Evolutionary conservation across 2,797 vertebrate genomes (phyloP).

Genomic region (Sardinella longiceps): DNA sequence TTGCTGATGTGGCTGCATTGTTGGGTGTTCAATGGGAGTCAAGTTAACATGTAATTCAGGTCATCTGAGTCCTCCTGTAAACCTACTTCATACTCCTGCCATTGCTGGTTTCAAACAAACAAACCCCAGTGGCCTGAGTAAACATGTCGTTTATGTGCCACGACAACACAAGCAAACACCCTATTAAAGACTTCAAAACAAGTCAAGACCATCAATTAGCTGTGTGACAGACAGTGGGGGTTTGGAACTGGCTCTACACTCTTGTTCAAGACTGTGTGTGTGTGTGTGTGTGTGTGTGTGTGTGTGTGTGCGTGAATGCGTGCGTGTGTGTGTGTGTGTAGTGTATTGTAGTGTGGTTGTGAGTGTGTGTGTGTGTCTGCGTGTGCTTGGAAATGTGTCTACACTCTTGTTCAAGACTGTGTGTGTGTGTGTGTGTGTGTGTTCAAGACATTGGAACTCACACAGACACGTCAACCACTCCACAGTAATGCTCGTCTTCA

Average conservation of each 20-base stretch:
- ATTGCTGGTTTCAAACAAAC: neutral
- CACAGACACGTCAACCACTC: neutral
- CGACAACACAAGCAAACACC: conserved; percentile 14
- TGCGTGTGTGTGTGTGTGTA: too few relatives aligned
- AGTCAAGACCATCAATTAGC: neutral
- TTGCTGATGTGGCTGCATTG: neutral
- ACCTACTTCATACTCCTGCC: neutral
- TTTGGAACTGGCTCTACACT: conserved; percentile 29
- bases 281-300: too few relatives aligned
- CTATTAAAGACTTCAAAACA: conserved; percentile 22
- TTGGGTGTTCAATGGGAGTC: neutral
- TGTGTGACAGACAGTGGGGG: conserved; percentile 3
- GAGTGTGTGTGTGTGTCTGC: too few relatives aligned
- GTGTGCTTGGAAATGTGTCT: conserved; percentile 33
- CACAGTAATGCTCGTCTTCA: neutral
- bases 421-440: too few relatives aligned
- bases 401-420: conserved; percentile 9
- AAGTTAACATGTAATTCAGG: neutral
- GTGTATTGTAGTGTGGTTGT: too few relatives aligned
- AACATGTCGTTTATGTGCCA: conserved; percentile 30
- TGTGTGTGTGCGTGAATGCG: too few relatives aligned
- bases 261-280: conserved; percentile 16
- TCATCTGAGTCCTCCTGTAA: neutral
- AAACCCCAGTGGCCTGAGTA: conserved; percentile 10
- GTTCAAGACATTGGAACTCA: neutral